Evolutionary conservation across 2,113 vertebrate species (phyloP), one percentile per base, ranked within the genome.

Genomic region (Actinemys pallida): DNA sequence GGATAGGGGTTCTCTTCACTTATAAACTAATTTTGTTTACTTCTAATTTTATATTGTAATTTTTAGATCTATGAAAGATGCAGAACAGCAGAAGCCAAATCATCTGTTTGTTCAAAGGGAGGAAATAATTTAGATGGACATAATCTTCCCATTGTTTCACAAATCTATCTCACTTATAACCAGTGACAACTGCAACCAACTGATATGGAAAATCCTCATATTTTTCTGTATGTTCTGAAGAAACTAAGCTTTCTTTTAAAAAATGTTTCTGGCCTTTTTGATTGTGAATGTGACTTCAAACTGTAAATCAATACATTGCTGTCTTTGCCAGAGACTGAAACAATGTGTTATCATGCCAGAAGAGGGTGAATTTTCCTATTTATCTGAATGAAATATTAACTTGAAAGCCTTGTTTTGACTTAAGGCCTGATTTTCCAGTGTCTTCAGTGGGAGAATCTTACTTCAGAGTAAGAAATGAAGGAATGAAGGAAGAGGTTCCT

Each of bases 401-500:
- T 59, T 7, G 0, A 2, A 87, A 91, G 45, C 17, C 11, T 54
- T 72, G 31, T 25, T 81, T 69, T 50, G 27, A 59, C 12, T 0
- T 3, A 31, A 39, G 10, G 49, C 53, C 49, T 78, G 27, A 54
- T 76, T 2, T 6, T 4, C 1, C 0, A 0, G 57, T 27, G 42
- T 19, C 22, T 75, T 75, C 39, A 42, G 22, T 42, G 39, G 42
- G 22, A 92, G 3, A 52, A 52, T 52, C 50, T 52, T 52, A 52
- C 50, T 52, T 52, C 25, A 54, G n/a, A 8, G 14, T 29, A 19
- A 11, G 17, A 69, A 0, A 0, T 4, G 1, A 49, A 14, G 59
- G 53, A 0, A 0, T 4, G 2, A 49, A 14, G 59, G 0, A 0
- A 1, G 2, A 79, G 10, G 25, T 8, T 1, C 0, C 1, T 1